A percentile compares a stretch with the other conserved stretches of the same genome.
phyloP scores from a whole-genome alignment of 2,113 vertebrate genomes.

The Amphilophus citrinellus region DNA sequence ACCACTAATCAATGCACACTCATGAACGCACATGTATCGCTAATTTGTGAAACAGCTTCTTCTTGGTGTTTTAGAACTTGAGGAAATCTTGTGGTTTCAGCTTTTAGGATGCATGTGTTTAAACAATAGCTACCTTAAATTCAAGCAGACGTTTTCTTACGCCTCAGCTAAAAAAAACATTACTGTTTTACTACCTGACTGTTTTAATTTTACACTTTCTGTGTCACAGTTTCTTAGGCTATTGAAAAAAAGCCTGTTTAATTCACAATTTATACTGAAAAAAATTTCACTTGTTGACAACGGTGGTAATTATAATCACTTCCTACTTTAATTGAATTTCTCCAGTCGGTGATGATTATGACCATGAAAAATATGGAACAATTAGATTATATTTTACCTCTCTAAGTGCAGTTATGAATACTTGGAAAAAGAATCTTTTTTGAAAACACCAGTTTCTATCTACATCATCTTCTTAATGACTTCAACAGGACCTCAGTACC shows the following conservation, averaged over 20 bases:
- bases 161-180: not conserved
- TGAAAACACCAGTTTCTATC: not conserved
- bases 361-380: not conserved
- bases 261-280: not conserved
- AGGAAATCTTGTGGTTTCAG: not conserved
- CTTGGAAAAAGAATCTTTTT: not conserved
- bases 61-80: not conserved
- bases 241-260: not conserved
- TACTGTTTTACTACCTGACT: not conserved
- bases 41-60: not conserved
- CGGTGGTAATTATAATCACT: not conserved
- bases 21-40: conserved; percentile 45
- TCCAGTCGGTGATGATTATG: not conserved
- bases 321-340: not conserved
- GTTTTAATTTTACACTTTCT: not conserved
- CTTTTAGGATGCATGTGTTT: not conserved
- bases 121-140: not conserved
- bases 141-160: not conserved
- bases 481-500: too few species aligned
- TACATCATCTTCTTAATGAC: not conserved
- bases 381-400: not conserved
- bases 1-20: conserved; percentile 69
- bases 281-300: not conserved
- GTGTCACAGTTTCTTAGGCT: too few species aligned
- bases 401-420: not conserved